Conservation (phyloP, 2,113 vertebrate genomes). For the Antennarius striatus region DNA sequence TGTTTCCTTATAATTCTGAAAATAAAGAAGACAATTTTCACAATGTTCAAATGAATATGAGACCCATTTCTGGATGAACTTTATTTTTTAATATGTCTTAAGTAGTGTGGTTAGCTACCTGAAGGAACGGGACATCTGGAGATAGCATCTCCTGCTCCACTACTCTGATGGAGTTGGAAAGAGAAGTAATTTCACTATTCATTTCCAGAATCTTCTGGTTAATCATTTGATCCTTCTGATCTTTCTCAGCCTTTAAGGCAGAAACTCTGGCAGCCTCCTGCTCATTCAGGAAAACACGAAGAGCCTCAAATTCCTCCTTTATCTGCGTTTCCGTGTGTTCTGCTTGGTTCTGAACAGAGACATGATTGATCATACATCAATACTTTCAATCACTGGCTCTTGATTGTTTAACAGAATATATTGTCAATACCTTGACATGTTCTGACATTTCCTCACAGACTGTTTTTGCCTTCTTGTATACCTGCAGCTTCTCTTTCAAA, state of each 20-base stretch:
- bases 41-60: neutral
- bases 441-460: constrained; percentile 73
- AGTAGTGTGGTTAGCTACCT: constrained; percentile 51
- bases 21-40: constrained; percentile 22
- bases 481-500: constrained; percentile 77
- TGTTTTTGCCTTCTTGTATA: constrained; percentile 65
- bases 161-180: constrained; percentile 72
- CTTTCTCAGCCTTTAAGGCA: constrained; percentile 70
- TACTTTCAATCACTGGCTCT: neutral
- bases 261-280: constrained; percentile 74
- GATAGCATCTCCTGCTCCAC: constrained; percentile 77
- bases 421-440: constrained; percentile 75
- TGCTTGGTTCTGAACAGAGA: constrained; percentile 70
- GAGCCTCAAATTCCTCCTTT: constrained; percentile 74
- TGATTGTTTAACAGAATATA: constrained; percentile 10
- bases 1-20: constrained; percentile 81
- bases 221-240: constrained; percentile 69
- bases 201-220: constrained; percentile 71
- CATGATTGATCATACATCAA: constrained; percentile 1
- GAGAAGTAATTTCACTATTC: constrained; percentile 60
- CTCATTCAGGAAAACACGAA: constrained; percentile 76
- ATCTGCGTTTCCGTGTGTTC: constrained; percentile 78
- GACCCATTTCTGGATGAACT: neutral
- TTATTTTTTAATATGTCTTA: neutral
- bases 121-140: constrained; percentile 74